phyloP scores from a whole-genome alignment of 2,797 vertebrate genomes.

The Tauraco hartlaubi region DNA sequence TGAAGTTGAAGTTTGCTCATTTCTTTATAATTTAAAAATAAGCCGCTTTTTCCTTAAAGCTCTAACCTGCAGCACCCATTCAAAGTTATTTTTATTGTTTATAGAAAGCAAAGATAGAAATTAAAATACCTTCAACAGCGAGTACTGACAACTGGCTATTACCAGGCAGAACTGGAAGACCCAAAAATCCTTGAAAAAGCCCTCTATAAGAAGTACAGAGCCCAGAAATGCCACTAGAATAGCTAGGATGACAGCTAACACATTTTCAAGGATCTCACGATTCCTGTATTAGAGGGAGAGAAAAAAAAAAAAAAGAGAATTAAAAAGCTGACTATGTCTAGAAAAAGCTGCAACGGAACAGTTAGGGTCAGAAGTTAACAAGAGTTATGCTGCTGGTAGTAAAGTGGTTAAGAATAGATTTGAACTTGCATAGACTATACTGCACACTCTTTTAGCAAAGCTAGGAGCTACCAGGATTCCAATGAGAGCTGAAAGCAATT shows the following conservation, averaged over 20 bases:
- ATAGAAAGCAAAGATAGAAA: not conserved
- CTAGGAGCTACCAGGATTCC: not conserved
- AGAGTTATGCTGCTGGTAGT: not conserved
- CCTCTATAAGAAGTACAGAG: conserved; percentile 93
- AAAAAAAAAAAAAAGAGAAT: not conserved
- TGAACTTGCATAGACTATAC: not conserved
- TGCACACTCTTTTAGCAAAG: not conserved
- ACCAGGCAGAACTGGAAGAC: conserved; percentile 99
- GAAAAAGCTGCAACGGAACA: not conserved
- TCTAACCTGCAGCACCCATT: not conserved
- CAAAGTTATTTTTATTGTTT: not conserved
- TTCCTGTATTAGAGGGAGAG: conserved; percentile 83
- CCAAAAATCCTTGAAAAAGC: conserved; percentile 99
- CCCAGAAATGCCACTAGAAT: conserved; percentile 98
- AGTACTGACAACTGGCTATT: conserved; percentile 98
- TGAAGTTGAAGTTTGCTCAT: not conserved
- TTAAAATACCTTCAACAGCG: conserved; percentile 91
- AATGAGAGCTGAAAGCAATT: not conserved
- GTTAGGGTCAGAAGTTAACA: not conserved
- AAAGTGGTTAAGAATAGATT: not conserved
- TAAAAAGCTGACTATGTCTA: not conserved
- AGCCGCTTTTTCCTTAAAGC: not conserved
- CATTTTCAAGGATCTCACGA: conserved; percentile 95
- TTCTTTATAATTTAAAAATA: not conserved
- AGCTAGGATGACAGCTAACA: conserved; percentile 92